Evolutionary conservation across 2,113 vertebrate genomes (phyloP).

Genomic region (Coreoperca whiteheadi): DNA sequence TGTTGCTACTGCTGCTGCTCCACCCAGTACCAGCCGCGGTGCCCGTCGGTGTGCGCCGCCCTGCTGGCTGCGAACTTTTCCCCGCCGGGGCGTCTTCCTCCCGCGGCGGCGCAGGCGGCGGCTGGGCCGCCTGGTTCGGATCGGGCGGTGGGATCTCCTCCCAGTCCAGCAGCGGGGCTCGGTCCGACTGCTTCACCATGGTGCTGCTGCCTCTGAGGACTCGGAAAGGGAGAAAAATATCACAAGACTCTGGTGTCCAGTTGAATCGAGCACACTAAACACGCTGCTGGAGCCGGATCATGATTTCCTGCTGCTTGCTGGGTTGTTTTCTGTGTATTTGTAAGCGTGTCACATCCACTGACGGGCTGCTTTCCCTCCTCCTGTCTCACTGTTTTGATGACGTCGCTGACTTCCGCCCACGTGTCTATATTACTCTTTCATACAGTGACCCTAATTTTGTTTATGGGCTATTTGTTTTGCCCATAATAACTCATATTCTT

Average conservation of each 20-base stretch:
- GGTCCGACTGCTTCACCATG: slow-evolving; percentile 93
- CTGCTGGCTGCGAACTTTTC: slow-evolving; percentile 66
- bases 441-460: slow-evolving; percentile 62
- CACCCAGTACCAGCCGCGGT: slow-evolving; percentile 64
- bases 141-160: slow-evolving; percentile 90
- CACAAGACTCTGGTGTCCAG: slow-evolving; percentile 3
- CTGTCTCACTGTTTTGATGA: slow-evolving; percentile 83
- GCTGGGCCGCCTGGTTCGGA: slow-evolving; percentile 68
- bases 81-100: slow-evolving; percentile 57
- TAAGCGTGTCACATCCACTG: slow-evolving; percentile 80
- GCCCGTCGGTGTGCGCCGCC: slow-evolving; percentile 46
- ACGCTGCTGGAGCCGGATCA: slow-evolving; percentile 46
- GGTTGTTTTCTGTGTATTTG: slow-evolving; percentile 70
- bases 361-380: slow-evolving; percentile 51
- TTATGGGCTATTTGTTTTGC: neutral
- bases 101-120: slow-evolving; percentile 34
- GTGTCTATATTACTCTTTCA: slow-evolving; percentile 74
- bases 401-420: slow-evolving; percentile 85
- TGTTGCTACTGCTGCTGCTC: slow-evolving; percentile 59
- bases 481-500: neutral
- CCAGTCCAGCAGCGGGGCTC: slow-evolving; percentile 93
- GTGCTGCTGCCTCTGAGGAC: slow-evolving; percentile 42
- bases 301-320: slow-evolving; percentile 48
- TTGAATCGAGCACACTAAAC: slow-evolving; percentile 30
- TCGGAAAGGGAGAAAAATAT: neutral